Conservation (phyloP, 2,888 invertebrate species). For the Rhodophaea formosa region DNA sequence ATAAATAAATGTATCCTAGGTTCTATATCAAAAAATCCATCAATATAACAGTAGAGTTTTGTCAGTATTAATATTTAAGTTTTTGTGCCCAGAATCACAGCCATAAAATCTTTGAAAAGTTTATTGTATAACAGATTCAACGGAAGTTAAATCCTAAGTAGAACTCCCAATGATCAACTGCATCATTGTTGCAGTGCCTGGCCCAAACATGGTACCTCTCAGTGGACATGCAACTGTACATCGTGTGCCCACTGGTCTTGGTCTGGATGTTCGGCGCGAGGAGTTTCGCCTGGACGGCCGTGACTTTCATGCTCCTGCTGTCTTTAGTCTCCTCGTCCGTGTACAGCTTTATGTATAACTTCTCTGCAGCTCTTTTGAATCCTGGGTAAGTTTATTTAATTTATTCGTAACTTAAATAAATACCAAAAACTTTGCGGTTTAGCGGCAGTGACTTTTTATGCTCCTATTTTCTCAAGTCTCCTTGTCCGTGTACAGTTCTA, state of each 20-base stretch:
- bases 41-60: too few relatives aligned
- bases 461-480: slow-evolving; percentile 41
- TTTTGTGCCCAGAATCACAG: too few relatives aligned
- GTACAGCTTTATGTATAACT: slow-evolving; percentile 54
- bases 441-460: slow-evolving; percentile 33
- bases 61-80: too few relatives aligned
- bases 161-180: too few relatives aligned
- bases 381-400: slow-evolving; percentile 67
- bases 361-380: slow-evolving; percentile 51
- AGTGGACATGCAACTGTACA: slow-evolving; percentile 55
- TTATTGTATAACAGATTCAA: too few relatives aligned
- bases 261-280: slow-evolving; percentile 45
- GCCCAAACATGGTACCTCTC: slow-evolving; percentile 56
- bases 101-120: too few relatives aligned
- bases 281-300: slow-evolving; percentile 39
- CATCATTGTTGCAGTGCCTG: slow-evolving; percentile 45
- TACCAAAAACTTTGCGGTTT: too few relatives aligned
- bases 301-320: slow-evolving; percentile 35
- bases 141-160: too few relatives aligned
- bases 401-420: too few relatives aligned
- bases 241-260: slow-evolving; percentile 47
- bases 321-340: slow-evolving; percentile 42
- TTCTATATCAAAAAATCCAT: too few relatives aligned
- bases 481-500: slow-evolving; percentile 50
- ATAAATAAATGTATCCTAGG: too few relatives aligned